Evolutionary conservation across 1,140 invertebrate species (phyloP).

Genomic region (Megathymus violae): DNA sequence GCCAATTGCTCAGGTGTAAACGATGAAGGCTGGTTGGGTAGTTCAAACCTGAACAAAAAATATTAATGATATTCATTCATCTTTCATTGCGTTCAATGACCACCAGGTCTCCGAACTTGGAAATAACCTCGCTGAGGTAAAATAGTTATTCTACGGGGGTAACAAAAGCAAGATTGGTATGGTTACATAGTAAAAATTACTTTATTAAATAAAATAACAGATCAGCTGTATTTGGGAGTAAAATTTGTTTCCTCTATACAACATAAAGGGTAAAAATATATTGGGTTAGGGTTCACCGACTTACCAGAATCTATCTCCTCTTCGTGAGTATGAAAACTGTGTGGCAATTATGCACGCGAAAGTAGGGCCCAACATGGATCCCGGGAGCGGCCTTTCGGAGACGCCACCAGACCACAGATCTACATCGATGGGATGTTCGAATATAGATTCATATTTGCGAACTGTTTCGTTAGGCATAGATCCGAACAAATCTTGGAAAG

Average conservation of each 20-base stretch:
- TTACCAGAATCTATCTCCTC: constrained; percentile 97
- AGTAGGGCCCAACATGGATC: constrained; percentile 96
- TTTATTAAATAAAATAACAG: too few relatives aligned
- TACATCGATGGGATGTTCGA: constrained; percentile 91
- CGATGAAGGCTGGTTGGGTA: constrained; percentile 95
- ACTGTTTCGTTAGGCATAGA: constrained; percentile 96
- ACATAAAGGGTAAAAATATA: constrained; percentile 4
- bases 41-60: constrained; percentile 88
- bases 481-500: constrained; percentile 94
- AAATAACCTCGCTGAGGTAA: too few relatives aligned
- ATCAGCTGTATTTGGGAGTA: too few relatives aligned
- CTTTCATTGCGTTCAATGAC: too few relatives aligned
- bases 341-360: constrained; percentile 98
- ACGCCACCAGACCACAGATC: constrained; percentile 97
- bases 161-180: too few relatives aligned
- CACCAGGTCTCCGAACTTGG: too few relatives aligned
- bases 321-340: constrained; percentile 95
- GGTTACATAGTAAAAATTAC: too few relatives aligned
- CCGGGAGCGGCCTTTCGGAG: constrained; percentile 92
- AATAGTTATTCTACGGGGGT: too few relatives aligned
- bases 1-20: constrained; percentile 95
- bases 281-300: constrained; percentile 21
- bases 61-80: too few relatives aligned
- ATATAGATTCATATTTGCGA: constrained; percentile 84
- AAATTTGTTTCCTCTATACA: too few relatives aligned